Percentiles rank a stretch among this genome's conserved stretches.
Conservation (phyloP, 2,797 vertebrate genomes). For the Smutsia temminckii region DNA sequence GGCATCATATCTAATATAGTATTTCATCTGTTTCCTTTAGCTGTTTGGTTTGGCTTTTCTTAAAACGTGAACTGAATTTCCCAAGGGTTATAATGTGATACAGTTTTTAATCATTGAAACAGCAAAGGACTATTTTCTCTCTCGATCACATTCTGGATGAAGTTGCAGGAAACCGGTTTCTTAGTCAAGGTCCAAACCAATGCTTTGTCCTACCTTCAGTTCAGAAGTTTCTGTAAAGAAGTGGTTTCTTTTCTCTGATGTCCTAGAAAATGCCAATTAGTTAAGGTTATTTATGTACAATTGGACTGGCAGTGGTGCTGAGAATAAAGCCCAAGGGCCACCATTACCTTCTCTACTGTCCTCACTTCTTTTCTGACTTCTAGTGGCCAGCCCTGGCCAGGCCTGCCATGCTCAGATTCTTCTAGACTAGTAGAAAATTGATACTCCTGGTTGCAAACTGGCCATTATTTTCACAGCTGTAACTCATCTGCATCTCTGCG, state of each 20-base stretch:
- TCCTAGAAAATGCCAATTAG: not conserved
- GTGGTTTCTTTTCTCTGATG: not conserved
- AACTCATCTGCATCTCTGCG: not conserved
- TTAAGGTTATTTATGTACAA: not conserved
- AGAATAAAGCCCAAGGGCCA: not conserved
- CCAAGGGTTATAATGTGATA: not conserved
- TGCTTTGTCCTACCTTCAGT: conserved; percentile 27
- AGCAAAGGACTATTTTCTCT: not conserved
- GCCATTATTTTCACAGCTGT: not conserved
- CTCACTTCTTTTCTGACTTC: not conserved
- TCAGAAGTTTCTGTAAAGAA: conserved; percentile 34
- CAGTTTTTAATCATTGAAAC: conserved; percentile 59
- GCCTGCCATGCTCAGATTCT: not conserved
- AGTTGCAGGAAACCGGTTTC: conserved; percentile 68
- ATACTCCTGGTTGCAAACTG: not conserved
- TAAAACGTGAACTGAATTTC: conserved; percentile 54
- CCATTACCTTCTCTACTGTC: not conserved
- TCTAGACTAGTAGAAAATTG: not conserved
- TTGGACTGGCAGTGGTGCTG: not conserved
- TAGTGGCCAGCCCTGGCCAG: not conserved
- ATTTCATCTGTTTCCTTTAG: conserved; percentile 42
- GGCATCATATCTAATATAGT: not conserved
- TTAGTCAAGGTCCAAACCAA: conserved; percentile 30
- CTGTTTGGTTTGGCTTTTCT: conserved; percentile 49
- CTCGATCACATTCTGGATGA: conserved; percentile 52